Percentiles rank a stretch among this genome's conserved stretches.
Conservation (phyloP, 2,797 vertebrate genomes). For the Melopsittacus undulatus region DNA sequence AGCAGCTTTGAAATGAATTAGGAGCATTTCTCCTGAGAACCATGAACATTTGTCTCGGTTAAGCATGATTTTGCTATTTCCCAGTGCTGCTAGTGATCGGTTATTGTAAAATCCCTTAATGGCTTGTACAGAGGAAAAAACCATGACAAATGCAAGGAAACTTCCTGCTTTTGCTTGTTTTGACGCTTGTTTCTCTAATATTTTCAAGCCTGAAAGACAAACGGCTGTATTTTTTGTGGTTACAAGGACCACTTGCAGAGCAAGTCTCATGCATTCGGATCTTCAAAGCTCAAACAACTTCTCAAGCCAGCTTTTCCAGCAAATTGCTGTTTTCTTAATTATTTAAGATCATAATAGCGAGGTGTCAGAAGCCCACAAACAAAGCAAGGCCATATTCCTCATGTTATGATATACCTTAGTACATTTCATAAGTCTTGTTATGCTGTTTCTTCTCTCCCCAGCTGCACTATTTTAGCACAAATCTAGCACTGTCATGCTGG, state of each 20-base stretch:
- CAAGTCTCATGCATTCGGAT: neutral
- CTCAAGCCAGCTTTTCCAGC: neutral
- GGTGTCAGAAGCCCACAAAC: neutral
- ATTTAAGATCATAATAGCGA: neutral
- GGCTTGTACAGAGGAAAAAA: neutral
- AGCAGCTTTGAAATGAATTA: neutral
- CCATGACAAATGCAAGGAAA: neutral
- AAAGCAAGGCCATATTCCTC: neutral
- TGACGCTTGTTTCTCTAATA: neutral
- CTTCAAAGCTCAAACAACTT: neutral
- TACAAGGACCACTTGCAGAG: neutral
- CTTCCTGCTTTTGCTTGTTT: neutral
- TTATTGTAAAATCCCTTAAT: slow-evolving; percentile 18
- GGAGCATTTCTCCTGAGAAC: neutral
- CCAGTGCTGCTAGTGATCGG: neutral
- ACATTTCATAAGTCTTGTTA: neutral
- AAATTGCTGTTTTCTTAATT: neutral
- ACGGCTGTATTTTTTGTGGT: neutral
- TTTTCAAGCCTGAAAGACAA: neutral
- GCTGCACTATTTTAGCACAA: neutral
- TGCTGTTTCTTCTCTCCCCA: neutral
- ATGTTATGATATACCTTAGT: neutral
- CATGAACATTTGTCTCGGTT: neutral
- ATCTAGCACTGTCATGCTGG: neutral
- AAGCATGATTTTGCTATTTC: neutral